These are phyloP conservation scores for Scaptodrosophila lebanonensis DNA, from an alignment of 1,140 invertebrate species.

Conservation along the genomic window DNA sequence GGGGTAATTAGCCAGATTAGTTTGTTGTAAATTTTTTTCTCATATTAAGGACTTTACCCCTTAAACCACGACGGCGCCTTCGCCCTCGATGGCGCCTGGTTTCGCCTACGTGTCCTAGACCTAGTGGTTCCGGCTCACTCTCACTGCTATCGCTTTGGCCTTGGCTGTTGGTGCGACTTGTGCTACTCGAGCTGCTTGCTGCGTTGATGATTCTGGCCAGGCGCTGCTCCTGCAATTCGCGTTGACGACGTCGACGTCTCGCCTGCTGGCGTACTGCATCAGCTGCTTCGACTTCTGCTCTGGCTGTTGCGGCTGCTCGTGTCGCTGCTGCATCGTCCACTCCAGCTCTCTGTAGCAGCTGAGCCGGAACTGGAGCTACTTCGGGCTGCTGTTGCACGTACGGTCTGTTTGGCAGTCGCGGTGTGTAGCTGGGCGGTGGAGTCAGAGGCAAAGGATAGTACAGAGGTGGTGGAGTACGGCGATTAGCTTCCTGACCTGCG, in stretches of 20 bases:
- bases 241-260: conserved; percentile 43
- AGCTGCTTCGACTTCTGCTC: neutral
- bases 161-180: conserved; percentile 38
- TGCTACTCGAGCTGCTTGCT: conserved; percentile 51
- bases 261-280: conserved; percentile 50
- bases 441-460: conserved; percentile 54
- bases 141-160: conserved; percentile 33
- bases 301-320: conserved; percentile 23
- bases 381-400: neutral
- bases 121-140: too few species aligned
- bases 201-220: conserved; percentile 22
- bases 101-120: conserved; percentile 18
- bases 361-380: neutral
- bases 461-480: conserved; percentile 41
- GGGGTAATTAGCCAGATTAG: neutral
- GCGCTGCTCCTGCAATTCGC: conserved; percentile 54
- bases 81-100: conserved; percentile 42
- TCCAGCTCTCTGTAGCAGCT: conserved; percentile 1
- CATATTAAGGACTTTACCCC: conserved; percentile 43
- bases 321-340: conserved; percentile 17
- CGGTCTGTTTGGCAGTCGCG: conserved; percentile 12
- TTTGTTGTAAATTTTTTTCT: neutral
- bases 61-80: conserved; percentile 37
- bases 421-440: conserved; percentile 65
- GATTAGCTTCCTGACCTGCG: conserved; percentile 10